phyloP scores from a whole-genome alignment of 1,140 invertebrate genomes.

The Phocides pigmalion region DNA sequence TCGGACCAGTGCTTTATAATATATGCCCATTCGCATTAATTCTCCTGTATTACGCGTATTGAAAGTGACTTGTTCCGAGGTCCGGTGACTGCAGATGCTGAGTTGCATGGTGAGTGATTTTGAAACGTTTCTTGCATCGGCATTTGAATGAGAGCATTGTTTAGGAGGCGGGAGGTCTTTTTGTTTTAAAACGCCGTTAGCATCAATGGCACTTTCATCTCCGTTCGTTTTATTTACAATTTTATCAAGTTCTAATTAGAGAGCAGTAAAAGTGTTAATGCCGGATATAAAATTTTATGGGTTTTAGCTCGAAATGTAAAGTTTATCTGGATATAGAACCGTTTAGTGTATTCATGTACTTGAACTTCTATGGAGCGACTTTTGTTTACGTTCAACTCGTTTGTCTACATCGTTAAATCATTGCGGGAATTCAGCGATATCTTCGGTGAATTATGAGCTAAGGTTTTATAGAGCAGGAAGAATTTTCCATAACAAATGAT shows the following conservation, averaged over 20 bases:
- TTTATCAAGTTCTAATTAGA: constrained; percentile 77
- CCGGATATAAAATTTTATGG: constrained; percentile 63
- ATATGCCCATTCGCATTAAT: constrained; percentile 37
- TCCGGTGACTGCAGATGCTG: constrained; percentile 64
- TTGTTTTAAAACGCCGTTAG: constrained; percentile 57
- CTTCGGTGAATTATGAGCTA: constrained; percentile 31
- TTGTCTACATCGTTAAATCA: constrained; percentile 47
- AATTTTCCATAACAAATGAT: constrained; percentile 24
- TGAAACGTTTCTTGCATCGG: constrained; percentile 60
- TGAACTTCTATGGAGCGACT: constrained; percentile 54
- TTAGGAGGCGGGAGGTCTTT: constrained; percentile 56
- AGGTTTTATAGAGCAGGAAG: constrained; percentile 19
- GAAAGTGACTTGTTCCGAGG: constrained; percentile 59
- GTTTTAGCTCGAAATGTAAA: constrained; percentile 67
- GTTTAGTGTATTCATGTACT: constrained; percentile 51
- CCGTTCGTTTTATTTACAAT: constrained; percentile 60
- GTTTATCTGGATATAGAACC: constrained; percentile 59
- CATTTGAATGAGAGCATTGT: constrained; percentile 72
- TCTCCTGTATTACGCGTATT: constrained; percentile 46
- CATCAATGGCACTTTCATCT: constrained; percentile 66
- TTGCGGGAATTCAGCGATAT: constrained; percentile 48
- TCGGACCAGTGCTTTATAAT: constrained; percentile 57
- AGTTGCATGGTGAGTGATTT: constrained; percentile 73
- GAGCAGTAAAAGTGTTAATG: constrained; percentile 61
- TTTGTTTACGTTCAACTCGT: constrained; percentile 47